Percentiles rank a stretch among this genome's conserved stretches.
These are phyloP conservation scores for Mus caroli DNA, from an alignment of 2,797 vertebrate species.

Conservation along the genomic window DNA sequence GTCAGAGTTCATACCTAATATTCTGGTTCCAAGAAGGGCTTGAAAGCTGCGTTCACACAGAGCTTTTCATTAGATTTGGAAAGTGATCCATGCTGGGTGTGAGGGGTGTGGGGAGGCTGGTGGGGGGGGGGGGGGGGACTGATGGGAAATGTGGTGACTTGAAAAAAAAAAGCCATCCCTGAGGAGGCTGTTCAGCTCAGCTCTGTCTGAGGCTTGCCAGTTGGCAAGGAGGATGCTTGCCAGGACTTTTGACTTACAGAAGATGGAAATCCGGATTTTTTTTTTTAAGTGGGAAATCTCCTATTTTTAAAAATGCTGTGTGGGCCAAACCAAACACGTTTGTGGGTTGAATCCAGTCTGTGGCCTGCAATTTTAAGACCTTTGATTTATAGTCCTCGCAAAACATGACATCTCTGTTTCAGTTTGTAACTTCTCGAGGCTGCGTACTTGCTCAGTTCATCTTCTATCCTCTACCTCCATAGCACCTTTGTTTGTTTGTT, in stretches of 20 bases:
- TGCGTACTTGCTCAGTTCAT: constrained; percentile 41
- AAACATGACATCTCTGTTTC: constrained; percentile 78
- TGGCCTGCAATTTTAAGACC: constrained; percentile 73
- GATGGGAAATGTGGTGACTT: constrained; percentile 39
- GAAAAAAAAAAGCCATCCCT: neutral
- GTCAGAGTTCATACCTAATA: neutral
- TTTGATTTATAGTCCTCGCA: constrained; percentile 78
- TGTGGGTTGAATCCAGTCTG: constrained; percentile 78
- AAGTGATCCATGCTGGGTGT: neutral
- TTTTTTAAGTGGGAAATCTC: constrained; percentile 71
- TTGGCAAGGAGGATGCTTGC: constrained; percentile 63
- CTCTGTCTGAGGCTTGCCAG: constrained; percentile 58
- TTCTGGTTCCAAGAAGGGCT: neutral
- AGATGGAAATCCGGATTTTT: constrained; percentile 77
- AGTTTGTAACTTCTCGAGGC: constrained; percentile 64
- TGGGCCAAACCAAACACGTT: constrained; percentile 81
- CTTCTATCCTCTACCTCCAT: neutral
- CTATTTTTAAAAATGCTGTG: constrained; percentile 79
- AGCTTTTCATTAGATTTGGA: neutral
- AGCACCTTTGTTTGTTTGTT: neutral
- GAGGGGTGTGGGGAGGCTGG: neutral
- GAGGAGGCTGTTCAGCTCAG: neutral
- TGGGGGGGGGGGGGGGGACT: neutral
- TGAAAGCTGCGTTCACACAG: neutral
- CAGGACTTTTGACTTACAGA: constrained; percentile 76